Evolutionary conservation across 2,888 invertebrate genomes (phyloP), one percentile per base, ranked within the genome.

Genomic region (Theodoxus fluviatilis): DNA sequence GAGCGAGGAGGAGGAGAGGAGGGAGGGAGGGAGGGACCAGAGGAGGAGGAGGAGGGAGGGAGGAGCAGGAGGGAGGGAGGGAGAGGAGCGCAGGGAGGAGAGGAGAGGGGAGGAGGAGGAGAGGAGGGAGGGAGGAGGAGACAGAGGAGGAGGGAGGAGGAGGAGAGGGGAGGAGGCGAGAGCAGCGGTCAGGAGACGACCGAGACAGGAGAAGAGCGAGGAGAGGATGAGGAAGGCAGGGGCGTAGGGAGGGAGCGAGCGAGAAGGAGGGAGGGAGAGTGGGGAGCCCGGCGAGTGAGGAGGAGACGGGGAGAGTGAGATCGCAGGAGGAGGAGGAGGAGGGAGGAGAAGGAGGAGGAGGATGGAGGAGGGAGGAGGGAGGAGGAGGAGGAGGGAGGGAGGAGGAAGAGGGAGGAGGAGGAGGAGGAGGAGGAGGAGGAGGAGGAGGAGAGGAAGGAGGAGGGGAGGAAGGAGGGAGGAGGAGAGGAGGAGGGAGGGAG

Each of bases 371-470:
- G 38, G 64, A 25, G 40, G 38, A 55, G n/a, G 33, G 6, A 22
- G 25, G 49, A 15, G 22, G 47, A n/a, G 55, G 59, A 12, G 38
- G 59, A 15, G 40, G 61, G 22, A 55, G 52, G 33, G 47, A 64
- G 47, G 35, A 33, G 38, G 33, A 18, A 55, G 25, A 15, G 31
- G 31, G 37, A 43, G 31, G 37, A 18, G 25, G 37, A 31, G 43
- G 38, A 22, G 31, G 25, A 33, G 43, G 40, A n/a, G 4, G 18
- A 65, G 43, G 7, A 6, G 15, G 40, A 40, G 22, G 61, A 38
- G 40, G 2, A 40, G 40, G 61, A 3, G 43, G 69, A 47, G 9
- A 63, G n/a, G 3, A 59, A 68, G 38, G 64, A 25, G 40, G 38
- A 55, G n/a, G 33, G 6, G n/a, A n/a, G 49, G n/a, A 28, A 37